Base-by-base conservation (phyloP, 2,888 invertebrate species). In the Cephus runcator region DNA sequence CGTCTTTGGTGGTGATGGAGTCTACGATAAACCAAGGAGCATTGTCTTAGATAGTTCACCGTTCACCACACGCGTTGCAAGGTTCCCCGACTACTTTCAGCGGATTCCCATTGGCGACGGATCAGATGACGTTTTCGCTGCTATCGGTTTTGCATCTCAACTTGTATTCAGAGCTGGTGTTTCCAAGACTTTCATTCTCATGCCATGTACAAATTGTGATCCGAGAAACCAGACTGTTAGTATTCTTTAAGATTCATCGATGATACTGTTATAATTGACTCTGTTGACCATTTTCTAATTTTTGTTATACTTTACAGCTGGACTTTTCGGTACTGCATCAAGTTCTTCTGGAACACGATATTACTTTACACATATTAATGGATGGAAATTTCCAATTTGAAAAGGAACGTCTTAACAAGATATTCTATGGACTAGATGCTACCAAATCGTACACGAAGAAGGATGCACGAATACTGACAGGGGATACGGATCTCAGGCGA, bases 311-410 rank as follows among this genome's bases (percentile, higher is more conserved):
- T 82, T 92, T 92, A 78, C 91, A 96, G 95, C 92, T 96, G 91
- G 97, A 97, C 91, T 97, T 97, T 89, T 95, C 96, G 3, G 96
- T 96, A 35, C 93, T 97, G 79, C 94, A 96, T 88, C 96, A 97
- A 92, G 95, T 95, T 83, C 92, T 98, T 88, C 93, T 96, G 85
- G 97, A 97, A 91, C 96, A 95, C 89, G 96, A 95, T 2, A 95
- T 97, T 79, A 95, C 95, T 4, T 93, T 98, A 1, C 97, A 98
- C 88, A 95, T 97, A 80, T 90, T 98, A 40, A 96, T 97, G 94
- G 95, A 97, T 87, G 95, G 95, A 15, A 96, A 96, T 84, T 97
- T 97, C 88, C 94, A 94, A 78, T 93, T 96, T 81, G 95, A 95
- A 75, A 96, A 96, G 90, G 94, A 94, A 80, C 93, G 95, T 71